Conservation (phyloP, 1,140 invertebrate species). For the Drosophila asahinai region DNA sequence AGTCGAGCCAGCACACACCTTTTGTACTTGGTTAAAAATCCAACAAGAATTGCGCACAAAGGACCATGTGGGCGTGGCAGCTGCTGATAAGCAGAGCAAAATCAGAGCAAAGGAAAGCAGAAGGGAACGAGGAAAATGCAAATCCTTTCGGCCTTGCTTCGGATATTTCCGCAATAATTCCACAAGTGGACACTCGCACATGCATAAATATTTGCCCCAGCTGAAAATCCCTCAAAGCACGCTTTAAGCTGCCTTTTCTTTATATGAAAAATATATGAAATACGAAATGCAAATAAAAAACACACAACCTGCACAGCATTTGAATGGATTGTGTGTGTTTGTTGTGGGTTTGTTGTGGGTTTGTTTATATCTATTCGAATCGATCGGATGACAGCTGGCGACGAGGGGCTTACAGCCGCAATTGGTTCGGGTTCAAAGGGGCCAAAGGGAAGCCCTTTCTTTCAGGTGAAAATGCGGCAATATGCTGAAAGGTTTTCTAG, state of each 20-base stretch:
- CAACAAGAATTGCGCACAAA: conserved; percentile 1
- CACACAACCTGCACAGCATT: conserved; percentile 1
- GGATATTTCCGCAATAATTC: conserved; percentile 30
- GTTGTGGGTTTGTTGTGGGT: not conserved
- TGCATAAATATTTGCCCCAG: conserved; percentile 9
- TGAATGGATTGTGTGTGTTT: conserved; percentile 2
- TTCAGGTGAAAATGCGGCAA: not conserved
- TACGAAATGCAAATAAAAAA: conserved; percentile 15
- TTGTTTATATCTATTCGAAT: conserved; percentile 18
- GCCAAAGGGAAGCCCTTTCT: too few relatives aligned
- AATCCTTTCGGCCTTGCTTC: conserved; percentile 10
- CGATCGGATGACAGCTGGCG: conserved; percentile 24
- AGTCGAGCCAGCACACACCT: not conserved
- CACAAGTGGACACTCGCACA: conserved; percentile 21
- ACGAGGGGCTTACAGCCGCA: not conserved
- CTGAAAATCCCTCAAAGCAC: conserved; percentile 18
- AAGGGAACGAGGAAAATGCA: not conserved
- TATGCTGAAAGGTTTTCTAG: not conserved
- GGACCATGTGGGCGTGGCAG: conserved; percentile 18
- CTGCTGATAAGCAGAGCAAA: conserved; percentile 13
- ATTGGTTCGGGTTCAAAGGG: not conserved
- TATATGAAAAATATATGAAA: not conserved
- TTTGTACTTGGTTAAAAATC: conserved; percentile 3
- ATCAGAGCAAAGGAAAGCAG: not conserved
- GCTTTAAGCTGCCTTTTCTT: conserved; percentile 18